Evolutionary conservation across 2,888 invertebrate genomes (phyloP).

Genomic region (Galerucella calmariensis): DNA sequence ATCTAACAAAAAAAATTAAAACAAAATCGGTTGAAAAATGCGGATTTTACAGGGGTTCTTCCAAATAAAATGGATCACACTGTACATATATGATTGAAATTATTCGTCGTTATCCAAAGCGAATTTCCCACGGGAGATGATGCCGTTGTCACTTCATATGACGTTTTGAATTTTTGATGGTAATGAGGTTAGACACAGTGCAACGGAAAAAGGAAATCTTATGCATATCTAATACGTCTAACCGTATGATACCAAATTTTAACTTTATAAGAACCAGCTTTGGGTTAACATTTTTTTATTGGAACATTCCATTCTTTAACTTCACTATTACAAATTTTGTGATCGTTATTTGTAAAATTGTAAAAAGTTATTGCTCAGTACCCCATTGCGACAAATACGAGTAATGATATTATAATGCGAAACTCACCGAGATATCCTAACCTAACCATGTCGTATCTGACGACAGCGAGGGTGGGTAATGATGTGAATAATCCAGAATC

Average conservation of each 20-base stretch:
- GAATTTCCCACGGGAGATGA: neutral
- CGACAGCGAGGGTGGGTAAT: constrained; percentile 13
- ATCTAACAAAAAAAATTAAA: too few relatives aligned
- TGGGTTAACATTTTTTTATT: too few relatives aligned
- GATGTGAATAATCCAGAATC: constrained; percentile 13
- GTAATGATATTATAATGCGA: neutral
- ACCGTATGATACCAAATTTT: neutral
- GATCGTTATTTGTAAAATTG: neutral
- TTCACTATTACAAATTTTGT: neutral
- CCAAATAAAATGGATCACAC: too few relatives aligned
- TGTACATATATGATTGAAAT: neutral
- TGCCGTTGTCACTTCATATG: neutral
- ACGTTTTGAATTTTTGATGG: constrained; percentile 16
- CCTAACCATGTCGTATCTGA: neutral
- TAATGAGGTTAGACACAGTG: neutral
- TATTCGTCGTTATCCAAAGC: neutral
- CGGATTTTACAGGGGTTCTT: too few relatives aligned
- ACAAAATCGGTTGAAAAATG: too few relatives aligned
- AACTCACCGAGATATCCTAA: neutral
- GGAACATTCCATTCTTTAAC: too few relatives aligned
- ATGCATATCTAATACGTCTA: constrained; percentile 13
- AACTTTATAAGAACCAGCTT: neutral
- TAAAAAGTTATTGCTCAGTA: neutral
- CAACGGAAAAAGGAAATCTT: neutral
- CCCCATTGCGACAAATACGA: too few relatives aligned